Conservation (phyloP, 1,140 invertebrate genomes). For the Bombus haemorrhoidalis region DNA sequence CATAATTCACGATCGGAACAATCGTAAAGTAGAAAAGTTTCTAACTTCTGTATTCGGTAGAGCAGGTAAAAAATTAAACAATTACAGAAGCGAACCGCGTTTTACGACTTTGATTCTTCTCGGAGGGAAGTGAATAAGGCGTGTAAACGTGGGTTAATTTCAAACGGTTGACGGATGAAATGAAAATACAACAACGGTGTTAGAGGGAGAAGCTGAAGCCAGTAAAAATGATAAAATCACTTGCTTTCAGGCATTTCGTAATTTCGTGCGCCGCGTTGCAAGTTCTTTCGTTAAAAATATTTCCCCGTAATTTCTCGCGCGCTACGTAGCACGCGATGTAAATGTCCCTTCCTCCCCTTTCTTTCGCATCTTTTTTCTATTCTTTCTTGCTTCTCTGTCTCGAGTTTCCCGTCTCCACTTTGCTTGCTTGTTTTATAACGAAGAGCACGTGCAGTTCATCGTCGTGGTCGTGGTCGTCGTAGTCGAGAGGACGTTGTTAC, state of each 20-base stretch:
- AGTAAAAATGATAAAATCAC: constrained; percentile 21
- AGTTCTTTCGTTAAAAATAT: constrained; percentile 39
- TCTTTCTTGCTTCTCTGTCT: neutral
- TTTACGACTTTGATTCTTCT: neutral
- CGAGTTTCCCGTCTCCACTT: neutral
- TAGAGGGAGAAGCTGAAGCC: too few species aligned
- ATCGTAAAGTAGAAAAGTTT: neutral
- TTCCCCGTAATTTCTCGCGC: constrained; percentile 29
- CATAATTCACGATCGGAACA: neutral
- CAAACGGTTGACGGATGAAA: too few species aligned
- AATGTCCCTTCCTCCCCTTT: constrained; percentile 19
- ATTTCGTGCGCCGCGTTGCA: constrained; percentile 7
- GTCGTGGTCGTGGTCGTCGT: neutral
- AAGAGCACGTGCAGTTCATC: neutral
- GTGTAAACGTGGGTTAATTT: neutral
- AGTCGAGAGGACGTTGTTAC: neutral
- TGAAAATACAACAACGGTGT: neutral
- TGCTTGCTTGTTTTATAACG: constrained; percentile 2
- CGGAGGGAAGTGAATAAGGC: neutral
- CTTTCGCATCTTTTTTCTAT: neutral
- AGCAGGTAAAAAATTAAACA: neutral
- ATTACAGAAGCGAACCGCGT: neutral
- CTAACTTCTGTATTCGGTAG: neutral
- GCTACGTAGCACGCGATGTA: constrained; percentile 16
- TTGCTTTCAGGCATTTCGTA: neutral